Percentiles rank a stretch among this genome's conserved stretches.
Evolutionary conservation across 1,140 invertebrate genomes (phyloP).

Genomic region (Trinorchestia longiramus): DNA sequence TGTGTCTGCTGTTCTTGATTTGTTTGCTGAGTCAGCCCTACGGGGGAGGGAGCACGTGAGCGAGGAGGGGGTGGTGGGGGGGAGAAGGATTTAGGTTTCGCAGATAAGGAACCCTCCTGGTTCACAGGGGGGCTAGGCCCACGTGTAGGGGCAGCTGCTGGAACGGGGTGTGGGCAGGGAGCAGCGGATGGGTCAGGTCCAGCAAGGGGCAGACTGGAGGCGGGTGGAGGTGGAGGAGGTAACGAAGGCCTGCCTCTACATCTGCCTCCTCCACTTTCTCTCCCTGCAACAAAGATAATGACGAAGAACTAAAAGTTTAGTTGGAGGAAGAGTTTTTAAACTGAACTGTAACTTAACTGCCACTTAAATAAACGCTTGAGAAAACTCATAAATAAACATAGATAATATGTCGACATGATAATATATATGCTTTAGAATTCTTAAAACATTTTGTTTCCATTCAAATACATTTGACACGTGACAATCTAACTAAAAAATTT

Average conservation of each 20-base stretch:
- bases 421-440: no score
- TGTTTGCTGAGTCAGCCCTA: background rate
- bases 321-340: no score
- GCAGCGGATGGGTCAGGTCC: background rate
- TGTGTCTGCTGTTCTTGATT: background rate
- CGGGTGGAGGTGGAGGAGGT: background rate
- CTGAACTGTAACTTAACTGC: no score
- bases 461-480: no score
- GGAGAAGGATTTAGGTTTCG: background rate
- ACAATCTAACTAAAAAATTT: no score
- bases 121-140: background rate
- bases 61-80: slow-evolving; percentile 9
- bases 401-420: no score
- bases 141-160: background rate
- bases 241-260: background rate
- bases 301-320: no score
- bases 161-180: background rate
- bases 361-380: no score
- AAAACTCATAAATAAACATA: no score
- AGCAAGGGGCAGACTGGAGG: background rate
- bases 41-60: background rate
- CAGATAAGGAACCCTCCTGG: background rate
- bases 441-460: no score
- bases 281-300: background rate
- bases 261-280: background rate